phyloP scores from a whole-genome alignment of 2,888 invertebrate genomes.

The Melolontha melolontha region DNA sequence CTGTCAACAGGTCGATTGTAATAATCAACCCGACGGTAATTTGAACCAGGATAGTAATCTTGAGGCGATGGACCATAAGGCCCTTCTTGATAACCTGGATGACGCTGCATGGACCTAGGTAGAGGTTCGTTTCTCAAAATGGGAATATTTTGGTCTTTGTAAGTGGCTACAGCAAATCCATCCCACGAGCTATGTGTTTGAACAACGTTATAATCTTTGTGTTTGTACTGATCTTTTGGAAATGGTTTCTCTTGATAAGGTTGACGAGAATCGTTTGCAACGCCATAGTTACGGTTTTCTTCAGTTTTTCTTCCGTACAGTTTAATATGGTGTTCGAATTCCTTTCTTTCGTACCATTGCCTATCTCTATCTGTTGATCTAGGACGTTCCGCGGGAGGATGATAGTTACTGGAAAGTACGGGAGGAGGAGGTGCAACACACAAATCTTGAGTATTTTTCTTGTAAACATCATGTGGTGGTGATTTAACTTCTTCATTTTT shows the following conservation, averaged over 20 bases:
- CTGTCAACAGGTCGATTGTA: conserved; percentile 33
- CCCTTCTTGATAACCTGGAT: conserved; percentile 19
- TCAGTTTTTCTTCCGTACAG: conserved; percentile 28
- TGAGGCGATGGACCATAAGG: conserved; percentile 8
- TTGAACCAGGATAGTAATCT: conserved; percentile 25
- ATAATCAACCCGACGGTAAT: conserved; percentile 27
- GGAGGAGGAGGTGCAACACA: conserved; percentile 41
- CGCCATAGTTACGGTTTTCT: conserved; percentile 15
- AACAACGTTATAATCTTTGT: conserved; percentile 23
- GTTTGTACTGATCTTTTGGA: conserved; percentile 29
- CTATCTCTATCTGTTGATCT: conserved; percentile 32
- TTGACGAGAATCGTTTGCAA: background rate
- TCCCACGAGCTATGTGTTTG: conserved; percentile 29
- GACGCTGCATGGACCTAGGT: conserved; percentile 21
- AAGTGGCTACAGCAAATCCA: conserved; percentile 7
- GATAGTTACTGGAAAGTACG: conserved; percentile 33
- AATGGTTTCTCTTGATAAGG: conserved; percentile 24
- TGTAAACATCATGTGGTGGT: conserved; percentile 19
- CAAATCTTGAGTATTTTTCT: conserved; percentile 23
- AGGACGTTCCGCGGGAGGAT: conserved; percentile 12
- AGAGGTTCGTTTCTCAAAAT: conserved; percentile 20
- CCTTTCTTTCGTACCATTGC: conserved; percentile 36
- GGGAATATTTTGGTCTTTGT: conserved; percentile 29
- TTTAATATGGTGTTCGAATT: conserved; percentile 23
- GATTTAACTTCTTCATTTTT: conserved; percentile 22